Evolutionary conservation across 2,888 invertebrate genomes (phyloP).

Genomic region (Nudaria mundana): DNA sequence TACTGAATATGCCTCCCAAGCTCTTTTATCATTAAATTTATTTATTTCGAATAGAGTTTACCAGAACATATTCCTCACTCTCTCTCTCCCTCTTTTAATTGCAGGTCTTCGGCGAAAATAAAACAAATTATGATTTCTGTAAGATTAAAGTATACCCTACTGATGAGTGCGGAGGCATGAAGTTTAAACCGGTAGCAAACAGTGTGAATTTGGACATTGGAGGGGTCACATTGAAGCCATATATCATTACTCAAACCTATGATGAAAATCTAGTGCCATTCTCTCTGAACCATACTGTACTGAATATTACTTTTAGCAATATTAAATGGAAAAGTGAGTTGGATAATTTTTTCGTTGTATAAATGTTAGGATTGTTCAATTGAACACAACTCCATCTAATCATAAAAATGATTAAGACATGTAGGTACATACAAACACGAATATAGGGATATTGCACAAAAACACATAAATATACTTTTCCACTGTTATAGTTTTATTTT

Average conservation of each 20-base stretch:
- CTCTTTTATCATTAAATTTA: neutral
- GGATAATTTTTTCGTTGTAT: too few relatives aligned
- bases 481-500: too few relatives aligned
- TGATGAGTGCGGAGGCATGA: slow-evolving; percentile 56
- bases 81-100: neutral
- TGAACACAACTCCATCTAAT: too few relatives aligned
- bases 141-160: slow-evolving; percentile 60
- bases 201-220: slow-evolving; percentile 53
- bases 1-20: too few relatives aligned
- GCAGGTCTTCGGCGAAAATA: slow-evolving; percentile 52
- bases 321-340: slow-evolving; percentile 77
- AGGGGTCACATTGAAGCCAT: slow-evolving; percentile 64
- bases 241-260: slow-evolving; percentile 39
- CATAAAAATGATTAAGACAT: too few relatives aligned
- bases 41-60: neutral
- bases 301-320: slow-evolving; percentile 72
- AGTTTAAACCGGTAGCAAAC: slow-evolving; percentile 58
- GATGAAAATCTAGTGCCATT: slow-evolving; percentile 16
- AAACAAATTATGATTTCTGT: slow-evolving; percentile 51
- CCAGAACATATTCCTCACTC: neutral
- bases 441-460: too few relatives aligned
- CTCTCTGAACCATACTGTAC: slow-evolving; percentile 53
- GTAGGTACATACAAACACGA: too few relatives aligned
- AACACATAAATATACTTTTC: too few relatives aligned
- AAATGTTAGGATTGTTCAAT: too few relatives aligned